Conservation (phyloP, 2,888 invertebrate species). For the Epistrophella euchroma region DNA sequence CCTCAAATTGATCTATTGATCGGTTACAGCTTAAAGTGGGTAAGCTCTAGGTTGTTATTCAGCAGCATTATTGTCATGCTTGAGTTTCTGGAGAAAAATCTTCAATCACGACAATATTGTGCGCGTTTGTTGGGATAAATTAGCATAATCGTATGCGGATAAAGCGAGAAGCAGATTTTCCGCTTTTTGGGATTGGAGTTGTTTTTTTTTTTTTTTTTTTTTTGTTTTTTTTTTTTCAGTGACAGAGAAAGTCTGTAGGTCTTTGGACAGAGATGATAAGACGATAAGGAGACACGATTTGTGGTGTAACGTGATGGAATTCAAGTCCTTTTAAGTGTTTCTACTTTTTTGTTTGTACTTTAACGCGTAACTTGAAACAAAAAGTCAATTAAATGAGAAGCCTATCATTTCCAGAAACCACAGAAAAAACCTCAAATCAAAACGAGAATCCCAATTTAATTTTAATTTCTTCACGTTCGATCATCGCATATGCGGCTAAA, state of each 20-base stretch:
- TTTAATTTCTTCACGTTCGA: slow-evolving; percentile 64
- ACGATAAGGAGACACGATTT: slow-evolving; percentile 59
- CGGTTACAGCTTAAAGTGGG: slow-evolving; percentile 43
- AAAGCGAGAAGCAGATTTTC: slow-evolving; percentile 62
- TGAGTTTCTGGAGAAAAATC: slow-evolving; percentile 62
- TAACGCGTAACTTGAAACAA: slow-evolving; percentile 15
- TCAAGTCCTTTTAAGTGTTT: slow-evolving; percentile 17
- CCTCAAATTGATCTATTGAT: slow-evolving; percentile 73
- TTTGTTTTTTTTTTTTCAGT: background rate
- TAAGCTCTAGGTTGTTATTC: background rate
- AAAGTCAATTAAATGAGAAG: slow-evolving; percentile 64
- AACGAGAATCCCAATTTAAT: slow-evolving; percentile 65
- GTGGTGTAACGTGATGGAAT: slow-evolving; percentile 39
- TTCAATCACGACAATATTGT: slow-evolving; percentile 77
- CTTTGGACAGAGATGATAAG: slow-evolving; percentile 47
- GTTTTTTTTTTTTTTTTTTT: background rate
- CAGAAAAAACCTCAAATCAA: slow-evolving; percentile 56
- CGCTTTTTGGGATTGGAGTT: slow-evolving; percentile 53
- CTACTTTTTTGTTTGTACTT: background rate
- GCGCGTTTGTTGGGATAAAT: slow-evolving; percentile 50
- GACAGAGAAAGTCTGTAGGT: slow-evolving; percentile 59
- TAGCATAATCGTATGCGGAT: slow-evolving; percentile 67
- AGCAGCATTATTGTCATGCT: slow-evolving; percentile 40
- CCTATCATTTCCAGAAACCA: slow-evolving; percentile 25
- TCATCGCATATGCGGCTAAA: background rate